phyloP scores from a whole-genome alignment of 2,113 vertebrate species.

The Pelobates fuscus region DNA sequence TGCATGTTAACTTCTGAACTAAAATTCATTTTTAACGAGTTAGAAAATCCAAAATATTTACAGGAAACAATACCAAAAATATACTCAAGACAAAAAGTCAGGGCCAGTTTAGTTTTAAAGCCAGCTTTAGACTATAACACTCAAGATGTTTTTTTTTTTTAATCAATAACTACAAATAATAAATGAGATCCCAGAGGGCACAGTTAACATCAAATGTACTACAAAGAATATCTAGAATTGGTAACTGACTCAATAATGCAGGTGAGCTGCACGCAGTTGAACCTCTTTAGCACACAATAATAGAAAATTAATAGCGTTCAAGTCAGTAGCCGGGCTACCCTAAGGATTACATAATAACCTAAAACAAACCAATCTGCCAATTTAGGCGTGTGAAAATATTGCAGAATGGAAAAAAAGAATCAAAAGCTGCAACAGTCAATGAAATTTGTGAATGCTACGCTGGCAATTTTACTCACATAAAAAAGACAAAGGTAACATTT shows the following conservation, averaged over 20 bases:
- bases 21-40: too few relatives aligned
- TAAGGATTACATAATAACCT: slow-evolving; percentile 87
- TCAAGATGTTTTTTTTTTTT: slow-evolving; percentile 74
- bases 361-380: slow-evolving; percentile 82
- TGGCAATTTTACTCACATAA: slow-evolving; percentile 51
- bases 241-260: slow-evolving; percentile 90
- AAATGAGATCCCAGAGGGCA: slow-evolving; percentile 94
- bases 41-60: too few relatives aligned
- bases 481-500: slow-evolving; percentile 54
- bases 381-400: slow-evolving; percentile 77
- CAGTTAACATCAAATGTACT: slow-evolving; percentile 79
- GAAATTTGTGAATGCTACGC: slow-evolving; percentile 60
- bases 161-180: slow-evolving; percentile 99
- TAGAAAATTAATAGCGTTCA: slow-evolving; percentile 96
- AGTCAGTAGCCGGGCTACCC: slow-evolving; percentile 86
- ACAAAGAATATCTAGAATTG: slow-evolving; percentile 82
- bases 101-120: too few relatives aligned
- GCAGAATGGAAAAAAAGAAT: slow-evolving; percentile 61
- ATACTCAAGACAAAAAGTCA: too few relatives aligned
- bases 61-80: too few relatives aligned
- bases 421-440: slow-evolving; percentile 51
- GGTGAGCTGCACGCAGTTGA: slow-evolving; percentile 82
- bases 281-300: slow-evolving; percentile 91
- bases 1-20: too few relatives aligned
- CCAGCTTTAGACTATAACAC: slow-evolving; percentile 79